Evolutionary conservation across 2,888 invertebrate genomes (phyloP).

Genomic region (Sphaerolaimus hirsutus): DNA sequence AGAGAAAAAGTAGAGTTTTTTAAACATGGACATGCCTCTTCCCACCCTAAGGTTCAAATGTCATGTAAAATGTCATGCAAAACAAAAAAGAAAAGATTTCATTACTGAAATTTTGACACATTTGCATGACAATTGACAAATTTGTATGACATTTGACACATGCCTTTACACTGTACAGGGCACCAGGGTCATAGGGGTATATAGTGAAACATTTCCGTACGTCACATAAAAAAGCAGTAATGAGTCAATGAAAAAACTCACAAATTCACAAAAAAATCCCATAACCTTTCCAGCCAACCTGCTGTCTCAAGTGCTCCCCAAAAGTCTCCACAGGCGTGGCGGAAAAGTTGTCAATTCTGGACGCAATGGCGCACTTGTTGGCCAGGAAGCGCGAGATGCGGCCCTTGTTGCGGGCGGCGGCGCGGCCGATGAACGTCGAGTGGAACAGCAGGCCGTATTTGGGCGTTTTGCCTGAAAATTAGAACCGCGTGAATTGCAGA

Average conservation of each 20-base stretch:
- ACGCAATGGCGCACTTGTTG: constrained; percentile 95
- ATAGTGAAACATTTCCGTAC: too few relatives aligned
- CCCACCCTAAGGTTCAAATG: too few relatives aligned
- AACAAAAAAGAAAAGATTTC: too few relatives aligned
- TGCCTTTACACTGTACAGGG: background rate
- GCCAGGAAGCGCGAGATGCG: constrained; percentile 86
- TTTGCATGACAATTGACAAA: too few relatives aligned
- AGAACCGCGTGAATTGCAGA: background rate
- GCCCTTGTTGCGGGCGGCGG: constrained; percentile 79
- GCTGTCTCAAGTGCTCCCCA: background rate
- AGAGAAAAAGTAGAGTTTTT: too few relatives aligned
- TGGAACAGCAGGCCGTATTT: constrained; percentile 94
- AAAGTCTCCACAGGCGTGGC: too few relatives aligned
- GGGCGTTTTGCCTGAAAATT: constrained; percentile 54
- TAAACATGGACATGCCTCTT: background rate
- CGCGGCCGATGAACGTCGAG: constrained; percentile 85
- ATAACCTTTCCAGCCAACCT: background rate
- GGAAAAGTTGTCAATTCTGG: constrained; percentile 84
- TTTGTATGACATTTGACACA: too few relatives aligned
- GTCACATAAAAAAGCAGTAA: too few relatives aligned
- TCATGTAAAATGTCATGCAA: too few relatives aligned
- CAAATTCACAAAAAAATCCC: too few relatives aligned
- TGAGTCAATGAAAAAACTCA: too few relatives aligned
- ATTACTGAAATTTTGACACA: too few relatives aligned
- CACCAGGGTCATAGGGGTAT: background rate